These are phyloP conservation scores for Drosophila repletoides DNA, from an alignment of 1,140 invertebrate species.

Conservation along the genomic window DNA sequence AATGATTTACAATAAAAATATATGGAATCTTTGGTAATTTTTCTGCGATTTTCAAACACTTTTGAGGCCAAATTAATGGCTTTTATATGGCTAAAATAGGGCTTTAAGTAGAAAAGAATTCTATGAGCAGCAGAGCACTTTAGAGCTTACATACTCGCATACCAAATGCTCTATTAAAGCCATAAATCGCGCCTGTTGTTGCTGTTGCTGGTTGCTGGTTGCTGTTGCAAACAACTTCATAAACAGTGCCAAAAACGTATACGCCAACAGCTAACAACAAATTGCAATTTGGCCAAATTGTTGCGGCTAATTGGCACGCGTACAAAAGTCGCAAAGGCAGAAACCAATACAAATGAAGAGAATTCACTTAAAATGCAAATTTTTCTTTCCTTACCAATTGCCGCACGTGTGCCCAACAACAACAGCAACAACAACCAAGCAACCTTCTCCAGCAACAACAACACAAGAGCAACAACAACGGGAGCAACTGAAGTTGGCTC, in stretches of 20 bases:
- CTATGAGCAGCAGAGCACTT: background rate
- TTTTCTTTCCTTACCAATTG: slow-evolving; percentile 29
- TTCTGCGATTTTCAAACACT: too few species aligned
- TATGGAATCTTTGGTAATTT: too few species aligned
- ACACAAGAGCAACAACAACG: slow-evolving; percentile 18
- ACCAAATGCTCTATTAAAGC: slow-evolving; percentile 3
- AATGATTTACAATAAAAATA: too few species aligned
- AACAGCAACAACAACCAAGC: slow-evolving; percentile 5
- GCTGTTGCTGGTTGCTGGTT: too few species aligned
- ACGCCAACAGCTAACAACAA: slow-evolving; percentile 75
- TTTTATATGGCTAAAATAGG: too few species aligned
- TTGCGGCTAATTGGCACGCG: slow-evolving; percentile 74
- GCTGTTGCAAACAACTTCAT: slow-evolving; percentile 61
- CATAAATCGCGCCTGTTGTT: slow-evolving; percentile 56
- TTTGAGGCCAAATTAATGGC: too few species aligned
- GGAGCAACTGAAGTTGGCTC: slow-evolving; percentile 33
- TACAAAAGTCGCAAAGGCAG: slow-evolving; percentile 38
- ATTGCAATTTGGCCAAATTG: slow-evolving; percentile 80
- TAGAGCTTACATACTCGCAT: background rate
- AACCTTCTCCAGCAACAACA: background rate
- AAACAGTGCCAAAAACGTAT: slow-evolving; percentile 53
- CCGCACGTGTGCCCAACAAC: slow-evolving; percentile 36
- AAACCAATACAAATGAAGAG: slow-evolving; percentile 71
- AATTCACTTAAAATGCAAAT: slow-evolving; percentile 80
- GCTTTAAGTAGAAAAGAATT: too few species aligned